These are phyloP conservation scores for Periphyllus acericola DNA, from an alignment of 2,888 invertebrate genomes.

Conservation along the genomic window DNA sequence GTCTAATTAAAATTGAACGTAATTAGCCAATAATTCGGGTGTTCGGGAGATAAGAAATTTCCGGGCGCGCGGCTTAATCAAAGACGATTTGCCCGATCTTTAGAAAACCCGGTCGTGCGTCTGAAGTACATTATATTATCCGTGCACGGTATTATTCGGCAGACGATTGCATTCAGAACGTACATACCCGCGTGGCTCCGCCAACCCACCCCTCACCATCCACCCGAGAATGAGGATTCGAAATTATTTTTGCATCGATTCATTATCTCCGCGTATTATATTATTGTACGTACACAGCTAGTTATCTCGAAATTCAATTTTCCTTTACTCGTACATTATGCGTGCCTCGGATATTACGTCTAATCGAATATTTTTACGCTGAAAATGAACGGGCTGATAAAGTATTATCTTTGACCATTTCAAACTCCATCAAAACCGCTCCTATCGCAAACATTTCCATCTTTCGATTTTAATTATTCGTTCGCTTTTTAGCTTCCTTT, in stretches of 20 bases:
- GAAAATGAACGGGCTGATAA: slow-evolving; percentile 23
- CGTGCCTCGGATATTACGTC: neutral
- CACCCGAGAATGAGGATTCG: neutral
- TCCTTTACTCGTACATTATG: neutral
- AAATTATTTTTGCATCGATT: slow-evolving; percentile 41
- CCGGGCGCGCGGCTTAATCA: slow-evolving; percentile 8
- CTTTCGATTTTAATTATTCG: slow-evolving; percentile 39
- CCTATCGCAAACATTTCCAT: slow-evolving; percentile 25
- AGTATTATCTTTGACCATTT: slow-evolving; percentile 24
- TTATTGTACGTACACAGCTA: neutral
- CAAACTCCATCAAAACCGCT: neutral
- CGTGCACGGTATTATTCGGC: slow-evolving; percentile 5
- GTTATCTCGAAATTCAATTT: slow-evolving; percentile 29
- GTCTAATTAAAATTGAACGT: slow-evolving; percentile 54
- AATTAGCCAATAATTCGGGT: slow-evolving; percentile 57
- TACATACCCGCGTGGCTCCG: neutral
- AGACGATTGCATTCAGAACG: neutral
- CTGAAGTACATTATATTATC: neutral
- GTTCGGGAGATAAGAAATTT: slow-evolving; percentile 38
- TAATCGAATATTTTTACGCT: slow-evolving; percentile 20
- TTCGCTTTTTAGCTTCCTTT: neutral
- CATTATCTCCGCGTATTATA: neutral
- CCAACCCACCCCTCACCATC: neutral
- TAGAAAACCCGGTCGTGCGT: neutral
- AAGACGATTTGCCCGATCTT: slow-evolving; percentile 47